Conservation (phyloP, 2,888 invertebrate species). For the Caenorhabditis sp. region DNA sequence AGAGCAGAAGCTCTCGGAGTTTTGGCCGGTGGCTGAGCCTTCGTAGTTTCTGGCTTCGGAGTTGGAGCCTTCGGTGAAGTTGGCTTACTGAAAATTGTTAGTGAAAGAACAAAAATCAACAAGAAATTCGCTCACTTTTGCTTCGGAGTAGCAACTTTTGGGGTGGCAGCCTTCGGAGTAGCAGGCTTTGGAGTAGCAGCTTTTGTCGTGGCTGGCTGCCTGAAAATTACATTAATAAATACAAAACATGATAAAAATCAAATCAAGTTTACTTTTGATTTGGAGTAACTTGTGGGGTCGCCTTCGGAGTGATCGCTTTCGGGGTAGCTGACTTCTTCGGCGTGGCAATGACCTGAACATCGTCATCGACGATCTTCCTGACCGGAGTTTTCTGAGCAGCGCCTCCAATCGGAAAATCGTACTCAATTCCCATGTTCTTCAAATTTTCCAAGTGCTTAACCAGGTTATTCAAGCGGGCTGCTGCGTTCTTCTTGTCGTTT, state of each 20-base stretch:
- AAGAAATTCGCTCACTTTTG: no score
- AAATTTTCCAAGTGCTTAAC: constrained; percentile 42
- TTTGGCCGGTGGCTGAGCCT: no score
- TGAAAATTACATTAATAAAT: no score
- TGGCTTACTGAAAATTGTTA: no score
- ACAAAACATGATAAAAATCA: no score
- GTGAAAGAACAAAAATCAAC: no score
- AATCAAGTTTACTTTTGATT: constrained; percentile 4
- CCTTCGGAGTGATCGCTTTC: not conserved
- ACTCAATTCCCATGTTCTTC: constrained; percentile 64
- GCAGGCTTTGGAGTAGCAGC: constrained; percentile 4
- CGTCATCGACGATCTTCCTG: constrained; percentile 27
- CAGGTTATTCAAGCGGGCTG: constrained; percentile 8
- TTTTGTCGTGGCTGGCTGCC: constrained; percentile 10
- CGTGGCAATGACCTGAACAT: constrained; percentile 19
- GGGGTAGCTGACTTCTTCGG: constrained; percentile 3
- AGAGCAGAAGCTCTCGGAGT: no score
- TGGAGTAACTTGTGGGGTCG: constrained; percentile 7
- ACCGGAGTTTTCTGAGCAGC: constrained; percentile 1
- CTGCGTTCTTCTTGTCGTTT: constrained; percentile 45
- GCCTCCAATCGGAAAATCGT: constrained; percentile 47
- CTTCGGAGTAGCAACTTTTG: constrained; percentile 5
- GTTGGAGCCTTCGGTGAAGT: constrained; percentile 5
- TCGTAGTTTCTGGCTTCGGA: no score
- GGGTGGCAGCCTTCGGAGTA: constrained; percentile 13